Evolutionary conservation across 2,888 invertebrate species (phyloP).

Genomic region (Ennomos quercinarius): DNA sequence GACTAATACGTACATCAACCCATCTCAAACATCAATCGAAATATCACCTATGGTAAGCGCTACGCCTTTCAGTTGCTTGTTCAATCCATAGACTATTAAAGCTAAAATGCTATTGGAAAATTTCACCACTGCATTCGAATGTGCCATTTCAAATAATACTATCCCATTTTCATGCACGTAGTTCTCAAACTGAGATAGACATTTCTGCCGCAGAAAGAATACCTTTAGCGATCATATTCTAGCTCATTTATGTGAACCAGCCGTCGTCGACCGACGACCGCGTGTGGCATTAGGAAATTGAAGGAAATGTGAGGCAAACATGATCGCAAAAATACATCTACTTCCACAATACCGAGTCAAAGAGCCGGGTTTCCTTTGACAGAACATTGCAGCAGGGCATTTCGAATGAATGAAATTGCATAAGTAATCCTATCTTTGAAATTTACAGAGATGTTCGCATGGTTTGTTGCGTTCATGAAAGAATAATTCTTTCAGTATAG

Average conservation of each 20-base stretch:
- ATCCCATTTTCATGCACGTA: constrained; percentile 29
- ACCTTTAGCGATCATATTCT: constrained; percentile 21
- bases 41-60: too few species aligned
- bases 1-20: too few species aligned
- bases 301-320: constrained; percentile 33
- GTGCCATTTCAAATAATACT: constrained; percentile 15
- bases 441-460: constrained; percentile 7
- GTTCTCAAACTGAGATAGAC: constrained; percentile 31
- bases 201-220: constrained; percentile 23
- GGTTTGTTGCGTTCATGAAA: neutral
- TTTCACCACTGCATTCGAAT: constrained; percentile 11
- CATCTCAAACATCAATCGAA: too few species aligned
- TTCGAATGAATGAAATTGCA: constrained; percentile 35
- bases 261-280: neutral
- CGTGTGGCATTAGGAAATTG: constrained; percentile 43
- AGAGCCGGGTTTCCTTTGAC: constrained; percentile 33
- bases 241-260: constrained; percentile 11
- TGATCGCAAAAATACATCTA: constrained; percentile 8
- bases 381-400: constrained; percentile 20
- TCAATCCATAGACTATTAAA: too few species aligned
- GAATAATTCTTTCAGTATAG: constrained; percentile 1
- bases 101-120: neutral
- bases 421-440: constrained; percentile 37
- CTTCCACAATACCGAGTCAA: constrained; percentile 17
- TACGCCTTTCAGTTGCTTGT: too few species aligned